Percentiles rank a stretch among this genome's conserved stretches.
phyloP scores from a whole-genome alignment of 2,113 vertebrate species.

The Coryphaenoides rupestris region DNA sequence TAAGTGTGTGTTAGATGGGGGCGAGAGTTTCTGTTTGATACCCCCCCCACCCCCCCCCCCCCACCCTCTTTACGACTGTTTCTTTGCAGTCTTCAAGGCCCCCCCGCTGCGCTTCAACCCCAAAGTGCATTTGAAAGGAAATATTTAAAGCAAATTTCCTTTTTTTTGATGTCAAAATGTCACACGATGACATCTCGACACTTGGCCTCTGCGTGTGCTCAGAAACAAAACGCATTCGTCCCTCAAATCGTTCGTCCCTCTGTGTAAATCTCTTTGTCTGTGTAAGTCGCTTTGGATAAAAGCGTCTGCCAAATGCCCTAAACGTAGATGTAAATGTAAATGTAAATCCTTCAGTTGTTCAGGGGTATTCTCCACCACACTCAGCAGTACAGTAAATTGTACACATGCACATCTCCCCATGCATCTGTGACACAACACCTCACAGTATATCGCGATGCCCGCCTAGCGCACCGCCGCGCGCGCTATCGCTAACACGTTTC shows the following conservation, averaged over 20 bases:
- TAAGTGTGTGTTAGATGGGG: conserved; percentile 51
- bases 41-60: conserved; percentile 10
- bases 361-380: too few relatives aligned
- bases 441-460: conserved; percentile 41
- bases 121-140: conserved; percentile 42
- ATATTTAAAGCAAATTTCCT: conserved; percentile 32
- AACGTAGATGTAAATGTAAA: too few relatives aligned
- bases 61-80: conserved; percentile 28
- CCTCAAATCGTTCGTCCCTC: too few relatives aligned
- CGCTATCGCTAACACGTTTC: conserved; percentile 33
- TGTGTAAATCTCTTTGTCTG: too few relatives aligned
- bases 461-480: conserved; percentile 43
- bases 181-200: conserved; percentile 47
- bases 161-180: conserved; percentile 27
- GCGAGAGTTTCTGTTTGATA: conserved; percentile 49
- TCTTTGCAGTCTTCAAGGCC: conserved; percentile 10
- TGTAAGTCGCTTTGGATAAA: too few relatives aligned
- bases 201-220: too few relatives aligned
- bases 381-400: conserved; percentile 11
- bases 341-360: too few relatives aligned
- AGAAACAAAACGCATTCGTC: too few relatives aligned
- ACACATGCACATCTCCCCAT: conserved; percentile 41
- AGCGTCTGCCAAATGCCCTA: too few relatives aligned
- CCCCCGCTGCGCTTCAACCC: conserved; percentile 37
- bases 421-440: conserved; percentile 22